Percentiles rank a stretch among this genome's conserved stretches.
These are phyloP conservation scores for Psilanteris sp. DNA, from an alignment of 1,140 invertebrate species.

Conservation along the genomic window DNA sequence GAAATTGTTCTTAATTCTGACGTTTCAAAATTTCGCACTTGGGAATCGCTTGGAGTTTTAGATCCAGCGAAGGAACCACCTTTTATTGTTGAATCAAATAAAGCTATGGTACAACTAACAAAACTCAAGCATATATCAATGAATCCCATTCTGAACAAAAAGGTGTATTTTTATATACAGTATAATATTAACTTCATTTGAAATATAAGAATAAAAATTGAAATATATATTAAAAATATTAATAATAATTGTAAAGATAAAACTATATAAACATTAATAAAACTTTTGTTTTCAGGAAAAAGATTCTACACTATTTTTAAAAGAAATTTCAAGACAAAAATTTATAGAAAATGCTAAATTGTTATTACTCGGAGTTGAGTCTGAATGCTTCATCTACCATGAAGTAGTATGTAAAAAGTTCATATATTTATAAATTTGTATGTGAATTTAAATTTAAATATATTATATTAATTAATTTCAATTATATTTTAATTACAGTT, in stretches of 20 bases:
- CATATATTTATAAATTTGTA: no score
- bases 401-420: constrained; percentile 52
- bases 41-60: constrained; percentile 72
- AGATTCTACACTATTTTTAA: constrained; percentile 34
- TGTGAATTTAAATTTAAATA: no score
- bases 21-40: constrained; percentile 66
- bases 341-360: constrained; percentile 76
- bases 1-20: constrained; percentile 43
- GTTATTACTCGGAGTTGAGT: constrained; percentile 79
- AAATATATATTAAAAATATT: neutral
- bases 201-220: neutral
- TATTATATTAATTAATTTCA: no score
- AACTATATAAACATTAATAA: no score
- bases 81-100: constrained; percentile 69
- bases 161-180: constrained; percentile 18
- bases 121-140: constrained; percentile 61
- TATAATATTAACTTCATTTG: no score
- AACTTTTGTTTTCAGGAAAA: neutral
- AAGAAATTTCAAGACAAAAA: constrained; percentile 64
- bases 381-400: constrained; percentile 74
- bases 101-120: constrained; percentile 69
- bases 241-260: no score
- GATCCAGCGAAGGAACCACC: constrained; percentile 64
- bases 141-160: neutral
- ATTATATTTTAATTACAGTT: constrained; percentile 39